Evolutionary conservation across 2,113 vertebrate genomes (phyloP).

Genomic region (Genyomyrus donnyi): DNA sequence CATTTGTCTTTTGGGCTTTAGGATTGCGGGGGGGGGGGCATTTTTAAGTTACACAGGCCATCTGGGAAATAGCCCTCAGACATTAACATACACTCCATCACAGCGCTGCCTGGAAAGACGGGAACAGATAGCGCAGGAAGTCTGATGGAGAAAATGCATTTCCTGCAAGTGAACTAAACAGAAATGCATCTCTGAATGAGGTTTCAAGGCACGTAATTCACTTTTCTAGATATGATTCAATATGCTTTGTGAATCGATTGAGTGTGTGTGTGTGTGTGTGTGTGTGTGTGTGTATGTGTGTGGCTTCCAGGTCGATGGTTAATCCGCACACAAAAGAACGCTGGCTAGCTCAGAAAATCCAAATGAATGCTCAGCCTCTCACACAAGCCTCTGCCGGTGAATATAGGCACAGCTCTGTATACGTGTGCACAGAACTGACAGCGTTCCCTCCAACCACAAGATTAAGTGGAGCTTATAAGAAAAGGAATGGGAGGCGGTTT

Average conservation of each 20-base stretch:
- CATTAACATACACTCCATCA: conserved; percentile 2
- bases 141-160: neutral
- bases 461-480: neutral
- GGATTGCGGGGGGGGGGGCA: conserved; percentile 46
- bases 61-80: neutral
- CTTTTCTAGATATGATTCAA: neutral
- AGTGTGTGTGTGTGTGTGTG: neutral
- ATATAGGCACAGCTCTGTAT: neutral
- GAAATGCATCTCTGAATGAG: neutral
- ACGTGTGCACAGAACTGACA: neutral
- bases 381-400: neutral
- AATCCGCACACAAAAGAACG: neutral
- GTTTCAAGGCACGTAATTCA: neutral
- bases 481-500: neutral
- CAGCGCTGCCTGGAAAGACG: neutral
- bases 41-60: conserved; percentile 28
- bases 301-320: neutral
- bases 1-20: conserved; percentile 66
- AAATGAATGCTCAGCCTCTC: neutral
- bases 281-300: neutral
- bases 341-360: neutral
- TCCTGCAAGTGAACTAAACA: neutral
- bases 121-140: neutral
- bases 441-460: neutral
- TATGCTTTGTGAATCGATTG: neutral